Evolutionary conservation across 2,888 invertebrate species (phyloP).

Genomic region (Acronicta psi): DNA sequence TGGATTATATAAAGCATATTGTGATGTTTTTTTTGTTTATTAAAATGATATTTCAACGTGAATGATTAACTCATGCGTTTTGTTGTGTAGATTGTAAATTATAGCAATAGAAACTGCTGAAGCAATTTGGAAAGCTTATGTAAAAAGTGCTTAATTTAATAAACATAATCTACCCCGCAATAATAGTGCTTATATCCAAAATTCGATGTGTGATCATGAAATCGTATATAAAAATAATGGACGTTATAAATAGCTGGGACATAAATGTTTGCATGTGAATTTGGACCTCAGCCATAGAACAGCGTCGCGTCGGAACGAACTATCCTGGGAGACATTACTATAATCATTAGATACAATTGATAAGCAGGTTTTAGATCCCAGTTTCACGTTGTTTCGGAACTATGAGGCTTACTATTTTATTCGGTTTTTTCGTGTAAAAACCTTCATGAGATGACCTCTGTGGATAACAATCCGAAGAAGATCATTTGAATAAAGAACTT

Average conservation of each 20-base stretch:
- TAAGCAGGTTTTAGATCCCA: constrained; percentile 25
- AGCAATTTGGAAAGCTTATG: no score
- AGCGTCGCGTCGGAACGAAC: constrained; percentile 14
- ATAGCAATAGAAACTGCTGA: no score
- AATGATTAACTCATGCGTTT: background rate
- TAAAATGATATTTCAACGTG: background rate
- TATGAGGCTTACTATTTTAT: background rate
- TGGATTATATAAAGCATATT: constrained; percentile 4
- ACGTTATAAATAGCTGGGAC: constrained; percentile 30
- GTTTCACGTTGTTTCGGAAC: constrained; percentile 24
- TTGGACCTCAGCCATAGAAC: constrained; percentile 31
- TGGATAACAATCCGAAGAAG: background rate
- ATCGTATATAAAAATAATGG: constrained; percentile 26
- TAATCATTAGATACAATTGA: constrained; percentile 28
- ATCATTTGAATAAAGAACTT: constrained; percentile 1
- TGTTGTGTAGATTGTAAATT: background rate
- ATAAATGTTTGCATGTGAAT: constrained; percentile 33
- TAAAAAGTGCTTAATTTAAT: no score
- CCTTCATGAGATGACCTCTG: no score
- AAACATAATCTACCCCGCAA: no score
- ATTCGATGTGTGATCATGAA: no score
- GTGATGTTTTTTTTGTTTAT: constrained; percentile 1
- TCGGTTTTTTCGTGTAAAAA: no score
- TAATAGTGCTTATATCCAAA: no score
- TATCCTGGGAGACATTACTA: constrained; percentile 27